phyloP scores from a whole-genome alignment of 1,140 invertebrate species.

The Diplogasteroides magnus region DNA sequence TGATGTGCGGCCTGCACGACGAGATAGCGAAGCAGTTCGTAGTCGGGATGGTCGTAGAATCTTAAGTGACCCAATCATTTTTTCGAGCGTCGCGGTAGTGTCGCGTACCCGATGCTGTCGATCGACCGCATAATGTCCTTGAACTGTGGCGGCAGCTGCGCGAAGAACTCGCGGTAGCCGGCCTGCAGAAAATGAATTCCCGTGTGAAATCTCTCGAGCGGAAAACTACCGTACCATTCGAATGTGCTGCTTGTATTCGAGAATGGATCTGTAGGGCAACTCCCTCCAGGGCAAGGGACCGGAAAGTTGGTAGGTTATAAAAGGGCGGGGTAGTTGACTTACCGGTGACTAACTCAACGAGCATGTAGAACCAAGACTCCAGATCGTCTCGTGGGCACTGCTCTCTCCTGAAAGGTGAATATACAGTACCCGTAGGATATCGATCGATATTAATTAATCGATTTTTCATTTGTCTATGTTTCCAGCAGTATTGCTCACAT shows the following conservation, averaged over 20 bases:
- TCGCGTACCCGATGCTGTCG: background rate
- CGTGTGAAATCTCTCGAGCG: background rate
- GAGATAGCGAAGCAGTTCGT: background rate
- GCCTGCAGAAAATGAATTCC: background rate
- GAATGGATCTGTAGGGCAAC: conserved; percentile 34
- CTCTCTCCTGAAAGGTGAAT: conserved; percentile 22
- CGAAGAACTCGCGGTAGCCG: background rate
- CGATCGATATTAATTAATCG: background rate
- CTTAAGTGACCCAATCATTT: background rate
- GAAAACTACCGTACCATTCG: background rate
- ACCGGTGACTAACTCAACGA: conserved; percentile 31
- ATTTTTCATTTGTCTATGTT: background rate
- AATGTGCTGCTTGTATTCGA: conserved; percentile 29
- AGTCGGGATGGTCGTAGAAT: background rate
- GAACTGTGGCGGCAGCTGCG: background rate
- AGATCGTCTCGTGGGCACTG: conserved; percentile 39
- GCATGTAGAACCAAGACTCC: conserved; percentile 42
- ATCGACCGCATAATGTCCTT: background rate
- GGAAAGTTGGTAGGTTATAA: background rate
- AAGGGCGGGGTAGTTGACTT: background rate
- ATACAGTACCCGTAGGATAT: conserved; percentile 32
- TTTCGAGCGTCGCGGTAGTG: background rate
- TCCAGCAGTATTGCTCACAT: no score
- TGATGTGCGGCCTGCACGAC: background rate
- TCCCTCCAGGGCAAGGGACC: conserved; percentile 39